Evolutionary conservation across 2,888 invertebrate genomes (phyloP), one percentile per base, ranked within the genome.

Genomic region (Melanchra persicariae): DNA sequence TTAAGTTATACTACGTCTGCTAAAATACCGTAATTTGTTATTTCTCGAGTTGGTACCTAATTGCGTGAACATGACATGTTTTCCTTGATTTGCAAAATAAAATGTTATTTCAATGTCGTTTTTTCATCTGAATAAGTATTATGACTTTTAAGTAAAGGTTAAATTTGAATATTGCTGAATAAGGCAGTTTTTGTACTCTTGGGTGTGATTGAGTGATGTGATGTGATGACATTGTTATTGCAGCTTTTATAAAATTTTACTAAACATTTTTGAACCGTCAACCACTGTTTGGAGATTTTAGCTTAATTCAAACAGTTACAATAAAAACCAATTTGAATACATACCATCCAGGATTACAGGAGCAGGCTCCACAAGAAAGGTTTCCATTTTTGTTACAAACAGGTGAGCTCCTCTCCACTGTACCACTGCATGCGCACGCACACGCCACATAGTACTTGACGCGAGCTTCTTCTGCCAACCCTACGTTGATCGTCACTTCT

Each of bases 301-400:
- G 9, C 0, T 22, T 54, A 1, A 54, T 24, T 34, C 17, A 61
- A 51, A 61, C 17, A 45, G 26, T 24, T 47, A 19, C 10, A 34
- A 24, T 34, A 34, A n/a, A 4, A n/a, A 34, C 34, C 12, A 12
- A 55, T 37, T 22, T 22, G 15, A 22, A 55, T 12, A 77, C 87
- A 77, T 73, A 87, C 87, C 88, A 87, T 77, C 63, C 80, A n/a
- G 58, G 2, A 37, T 86, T 22, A 84, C 97, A 98, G 0, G 91
- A 89, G 89, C 98, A 98, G 15, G 96, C 93, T 0, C 98, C 98
- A 87, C 97, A 97, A 51, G 96, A 92, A 47, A 93, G 95, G 45
- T 96, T 96, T 1, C 97, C 97, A 67, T 93, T 90, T 1, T 80
- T 73, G 40, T 86, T 89, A 85, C 97, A 97, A 12, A 87, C 81